These are phyloP conservation scores for Pituophis catenifer DNA, from an alignment of 2,113 vertebrate genomes.

Conservation along the genomic window DNA sequence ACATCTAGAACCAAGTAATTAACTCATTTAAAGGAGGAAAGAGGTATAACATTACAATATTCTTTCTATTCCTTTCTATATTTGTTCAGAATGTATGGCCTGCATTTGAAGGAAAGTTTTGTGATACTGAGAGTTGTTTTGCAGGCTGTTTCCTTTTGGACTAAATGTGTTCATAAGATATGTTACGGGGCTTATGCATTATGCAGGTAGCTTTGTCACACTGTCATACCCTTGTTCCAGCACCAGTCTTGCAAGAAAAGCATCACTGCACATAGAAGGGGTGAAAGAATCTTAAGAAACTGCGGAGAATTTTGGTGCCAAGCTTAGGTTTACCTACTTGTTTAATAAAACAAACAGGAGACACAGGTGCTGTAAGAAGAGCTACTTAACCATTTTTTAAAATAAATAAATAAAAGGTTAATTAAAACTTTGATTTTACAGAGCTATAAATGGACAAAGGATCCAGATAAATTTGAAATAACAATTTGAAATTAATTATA, in stretches of 20 bases:
- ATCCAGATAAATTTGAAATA: neutral
- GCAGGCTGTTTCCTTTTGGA: neutral
- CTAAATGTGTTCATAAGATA: neutral
- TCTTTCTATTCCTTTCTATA: neutral
- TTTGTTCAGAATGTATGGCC: neutral
- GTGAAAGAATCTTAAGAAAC: neutral
- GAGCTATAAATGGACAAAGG: neutral
- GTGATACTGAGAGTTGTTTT: neutral
- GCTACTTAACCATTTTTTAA: neutral
- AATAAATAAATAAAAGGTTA: neutral
- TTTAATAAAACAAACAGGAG: constrained; percentile 2
- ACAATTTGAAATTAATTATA: neutral
- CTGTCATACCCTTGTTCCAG: neutral
- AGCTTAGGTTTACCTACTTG: neutral
- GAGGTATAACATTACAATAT: neutral
- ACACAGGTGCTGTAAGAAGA: neutral
- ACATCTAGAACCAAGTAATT: neutral
- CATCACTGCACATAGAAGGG: neutral
- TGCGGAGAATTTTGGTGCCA: neutral
- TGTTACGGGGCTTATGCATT: neutral
- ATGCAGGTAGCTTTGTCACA: neutral
- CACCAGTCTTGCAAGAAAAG: neutral
- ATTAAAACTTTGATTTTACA: neutral
- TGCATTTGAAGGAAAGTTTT: neutral
- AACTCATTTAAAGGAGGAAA: neutral